phyloP scores from a whole-genome alignment of 2,888 invertebrate genomes.

The Microctonus brassicae region DNA sequence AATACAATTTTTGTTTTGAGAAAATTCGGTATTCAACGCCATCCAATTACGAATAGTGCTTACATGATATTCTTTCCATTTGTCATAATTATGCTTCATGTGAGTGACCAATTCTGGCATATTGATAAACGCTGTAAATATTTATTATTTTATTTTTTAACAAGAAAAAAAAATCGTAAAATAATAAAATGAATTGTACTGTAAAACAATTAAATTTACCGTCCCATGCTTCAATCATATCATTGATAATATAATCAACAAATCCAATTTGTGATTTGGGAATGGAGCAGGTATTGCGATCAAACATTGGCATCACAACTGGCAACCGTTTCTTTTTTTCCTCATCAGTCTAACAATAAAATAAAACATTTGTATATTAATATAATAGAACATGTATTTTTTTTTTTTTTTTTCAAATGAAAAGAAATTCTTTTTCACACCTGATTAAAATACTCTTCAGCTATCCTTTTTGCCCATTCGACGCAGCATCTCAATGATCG shows the following conservation, averaged over 20 bases:
- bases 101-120: slow-evolving; percentile 90
- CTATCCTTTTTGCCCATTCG: slow-evolving; percentile 96
- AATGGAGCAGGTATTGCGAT: slow-evolving; percentile 93
- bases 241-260: slow-evolving; percentile 96
- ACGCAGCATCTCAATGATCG: slow-evolving; percentile 86
- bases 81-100: slow-evolving; percentile 88
- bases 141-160: slow-evolving; percentile 22
- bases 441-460: slow-evolving; percentile 96
- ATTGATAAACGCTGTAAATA: slow-evolving; percentile 82
- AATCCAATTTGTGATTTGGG: slow-evolving; percentile 98
- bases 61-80: slow-evolving; percentile 89
- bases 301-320: slow-evolving; percentile 99
- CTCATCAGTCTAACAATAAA: slow-evolving; percentile 87
- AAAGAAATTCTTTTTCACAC: slow-evolving; percentile 62
- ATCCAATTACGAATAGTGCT: slow-evolving; percentile 34
- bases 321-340: slow-evolving; percentile 91
- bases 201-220: slow-evolving; percentile 72
- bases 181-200: neutral
- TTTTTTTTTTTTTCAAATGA: slow-evolving; percentile 10
- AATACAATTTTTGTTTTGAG: no score
- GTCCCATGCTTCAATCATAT: slow-evolving; percentile 98
- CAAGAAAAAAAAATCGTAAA: neutral
- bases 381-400: neutral
- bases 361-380: slow-evolving; percentile 8
- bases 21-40: neutral